Evolutionary conservation across 2,797 vertebrate genomes (phyloP).

Genomic region (Artibeus jamaicensis): DNA sequence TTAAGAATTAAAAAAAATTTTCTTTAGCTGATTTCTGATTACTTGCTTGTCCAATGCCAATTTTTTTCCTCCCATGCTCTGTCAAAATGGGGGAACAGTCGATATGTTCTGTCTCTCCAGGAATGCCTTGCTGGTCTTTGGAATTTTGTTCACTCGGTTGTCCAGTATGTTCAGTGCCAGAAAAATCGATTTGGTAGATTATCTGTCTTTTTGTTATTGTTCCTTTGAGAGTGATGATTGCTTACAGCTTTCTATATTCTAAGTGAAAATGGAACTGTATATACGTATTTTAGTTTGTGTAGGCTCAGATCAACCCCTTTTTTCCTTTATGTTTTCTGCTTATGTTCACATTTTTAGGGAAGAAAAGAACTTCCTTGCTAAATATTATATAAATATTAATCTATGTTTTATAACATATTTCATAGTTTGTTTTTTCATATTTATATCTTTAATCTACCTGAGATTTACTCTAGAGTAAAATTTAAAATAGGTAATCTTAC

Average conservation of each 20-base stretch:
- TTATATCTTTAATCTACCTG: neutral
- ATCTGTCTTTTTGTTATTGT: neutral
- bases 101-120: neutral
- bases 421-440: neutral
- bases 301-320: neutral
- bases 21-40: neutral
- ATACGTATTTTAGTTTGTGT: neutral
- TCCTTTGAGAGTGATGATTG: neutral
- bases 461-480: conserved; percentile 9
- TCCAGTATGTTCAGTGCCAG: neutral
- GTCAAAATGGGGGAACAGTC: neutral
- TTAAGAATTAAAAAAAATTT: neutral
- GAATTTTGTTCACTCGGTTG: neutral
- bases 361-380: neutral
- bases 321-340: neutral
- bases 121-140: neutral
- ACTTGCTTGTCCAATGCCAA: neutral
- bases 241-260: neutral
- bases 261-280: neutral
- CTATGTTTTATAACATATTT: neutral
- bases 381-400: neutral
- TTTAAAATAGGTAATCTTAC: neutral
- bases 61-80: neutral
- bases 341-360: conserved; percentile 9
- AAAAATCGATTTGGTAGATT: neutral